These are phyloP conservation scores for Macrophya annulata DNA, from an alignment of 2,888 invertebrate genomes.

Conservation along the genomic window DNA sequence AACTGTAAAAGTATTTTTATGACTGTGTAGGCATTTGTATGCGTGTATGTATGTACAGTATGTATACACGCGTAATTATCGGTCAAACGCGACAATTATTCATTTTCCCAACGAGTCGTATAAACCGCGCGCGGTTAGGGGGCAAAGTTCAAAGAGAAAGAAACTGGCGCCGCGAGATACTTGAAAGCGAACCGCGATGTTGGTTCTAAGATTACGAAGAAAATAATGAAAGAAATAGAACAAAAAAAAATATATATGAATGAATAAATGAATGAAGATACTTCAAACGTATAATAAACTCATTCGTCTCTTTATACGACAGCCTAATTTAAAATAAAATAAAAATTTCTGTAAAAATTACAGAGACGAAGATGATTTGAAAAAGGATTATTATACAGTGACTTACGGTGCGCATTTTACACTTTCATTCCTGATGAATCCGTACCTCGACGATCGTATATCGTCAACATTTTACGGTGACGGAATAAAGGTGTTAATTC, in stretches of 20 bases:
- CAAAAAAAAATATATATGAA: background rate
- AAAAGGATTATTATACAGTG: conserved; percentile 26
- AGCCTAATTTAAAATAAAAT: background rate
- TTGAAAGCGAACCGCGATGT: conserved; percentile 22
- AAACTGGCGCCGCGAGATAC: background rate
- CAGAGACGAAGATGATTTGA: background rate
- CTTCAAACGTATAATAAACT: background rate
- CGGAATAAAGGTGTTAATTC: conserved; percentile 72
- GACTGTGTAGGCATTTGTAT: background rate
- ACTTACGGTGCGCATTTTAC: conserved; percentile 65
- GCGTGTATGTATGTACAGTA: background rate
- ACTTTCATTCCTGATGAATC: conserved; percentile 66
- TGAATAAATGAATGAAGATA: background rate
- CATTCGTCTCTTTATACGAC: too few relatives aligned
- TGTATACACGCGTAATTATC: background rate
- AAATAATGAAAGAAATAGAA: background rate
- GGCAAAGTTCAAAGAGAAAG: conserved; percentile 33
- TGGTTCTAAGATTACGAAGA: background rate
- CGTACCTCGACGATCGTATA: conserved; percentile 61
- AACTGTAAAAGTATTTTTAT: background rate
- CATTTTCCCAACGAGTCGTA: background rate
- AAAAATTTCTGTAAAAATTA: background rate
- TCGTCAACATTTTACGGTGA: conserved; percentile 66
- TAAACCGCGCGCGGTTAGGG: background rate
- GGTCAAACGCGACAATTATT: background rate